phyloP scores from a whole-genome alignment of 2,113 vertebrate genomes.

The Oryzias javanicus region DNA sequence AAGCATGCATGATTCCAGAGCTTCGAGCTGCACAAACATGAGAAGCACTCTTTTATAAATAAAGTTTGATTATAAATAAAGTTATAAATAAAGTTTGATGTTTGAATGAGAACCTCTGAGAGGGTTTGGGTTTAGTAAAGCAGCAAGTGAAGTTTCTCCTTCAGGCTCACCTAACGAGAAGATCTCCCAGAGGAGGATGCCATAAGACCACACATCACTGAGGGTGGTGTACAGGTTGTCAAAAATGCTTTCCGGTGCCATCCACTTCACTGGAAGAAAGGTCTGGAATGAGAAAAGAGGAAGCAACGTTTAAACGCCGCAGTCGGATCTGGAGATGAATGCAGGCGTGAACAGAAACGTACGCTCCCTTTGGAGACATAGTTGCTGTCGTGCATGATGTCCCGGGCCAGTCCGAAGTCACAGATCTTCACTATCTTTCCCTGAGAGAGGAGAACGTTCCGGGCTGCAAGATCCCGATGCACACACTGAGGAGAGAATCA shows the following conservation, averaged over 20 bases:
- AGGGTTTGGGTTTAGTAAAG: too few relatives aligned
- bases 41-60: too few relatives aligned
- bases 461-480: conserved; percentile 95
- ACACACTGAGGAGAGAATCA: conserved; percentile 82
- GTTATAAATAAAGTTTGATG: too few relatives aligned
- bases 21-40: too few relatives aligned
- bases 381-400: conserved; percentile 99
- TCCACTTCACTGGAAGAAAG: conserved; percentile 98
- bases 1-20: too few relatives aligned
- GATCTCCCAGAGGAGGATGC: conserved; percentile 98
- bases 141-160: neutral
- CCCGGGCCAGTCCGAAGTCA: conserved; percentile 96
- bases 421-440: conserved; percentile 99
- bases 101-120: too few relatives aligned
- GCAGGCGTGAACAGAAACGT: conserved; percentile 60
- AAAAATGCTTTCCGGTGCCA: conserved; percentile 99
- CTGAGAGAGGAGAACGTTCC: conserved; percentile 97
- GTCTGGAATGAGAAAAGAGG: conserved; percentile 77
- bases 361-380: conserved; percentile 99
- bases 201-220: conserved; percentile 98
- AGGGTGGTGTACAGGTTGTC: conserved; percentile 97
- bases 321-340: neutral
- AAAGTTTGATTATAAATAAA: too few relatives aligned
- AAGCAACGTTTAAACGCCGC: neutral
- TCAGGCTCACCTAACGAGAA: conserved; percentile 91